These are phyloP conservation scores for Pomacea canaliculata DNA, from an alignment of 2,888 invertebrate species.

Conservation along the genomic window DNA sequence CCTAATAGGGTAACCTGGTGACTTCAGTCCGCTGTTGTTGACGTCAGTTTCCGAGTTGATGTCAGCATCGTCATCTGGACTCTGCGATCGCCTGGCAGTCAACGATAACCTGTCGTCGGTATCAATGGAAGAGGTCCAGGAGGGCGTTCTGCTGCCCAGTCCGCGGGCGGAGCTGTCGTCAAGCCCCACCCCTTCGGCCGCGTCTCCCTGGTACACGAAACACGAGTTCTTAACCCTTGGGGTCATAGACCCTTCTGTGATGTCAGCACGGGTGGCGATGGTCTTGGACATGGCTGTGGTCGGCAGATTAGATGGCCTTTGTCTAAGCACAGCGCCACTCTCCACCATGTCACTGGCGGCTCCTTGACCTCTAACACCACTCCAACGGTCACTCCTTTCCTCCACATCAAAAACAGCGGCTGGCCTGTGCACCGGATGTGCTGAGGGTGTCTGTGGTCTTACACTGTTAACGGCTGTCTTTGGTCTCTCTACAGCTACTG, in stretches of 20 bases:
- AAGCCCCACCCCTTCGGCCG: not conserved
- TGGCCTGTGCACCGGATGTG: not conserved
- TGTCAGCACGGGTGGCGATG: conserved; percentile 8
- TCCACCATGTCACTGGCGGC: too few relatives aligned
- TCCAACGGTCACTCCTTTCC: too few relatives aligned
- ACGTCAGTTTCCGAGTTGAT: not conserved
- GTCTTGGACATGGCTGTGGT: conserved; percentile 27
- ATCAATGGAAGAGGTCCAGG: conserved; percentile 21
- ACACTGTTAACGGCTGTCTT: too few relatives aligned
- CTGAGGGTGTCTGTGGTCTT: conserved; percentile 22
- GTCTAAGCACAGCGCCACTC: too few relatives aligned
- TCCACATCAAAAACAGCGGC: too few relatives aligned
- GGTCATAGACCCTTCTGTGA: conserved; percentile 6
- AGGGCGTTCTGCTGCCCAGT: not conserved
- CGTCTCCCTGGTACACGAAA: conserved; percentile 13
- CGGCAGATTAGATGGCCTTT: conserved; percentile 22
- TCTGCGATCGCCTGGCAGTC: conserved; percentile 5
- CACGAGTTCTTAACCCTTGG: conserved; percentile 14
- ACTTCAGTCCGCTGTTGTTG: not conserved
- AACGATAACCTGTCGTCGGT: conserved; percentile 8
- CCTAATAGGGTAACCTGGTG: not conserved
- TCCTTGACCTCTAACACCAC: too few relatives aligned
- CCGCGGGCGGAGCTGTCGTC: conserved; percentile 6
- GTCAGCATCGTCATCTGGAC: conserved; percentile 15
- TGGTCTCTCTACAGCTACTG: too few relatives aligned